A percentile compares a stretch with the other conserved stretches of the same genome.
These are phyloP conservation scores for Zoanthus solanderi DNA, from an alignment of 92 coral and sea anemone genomes.

Conservation along the genomic window DNA sequence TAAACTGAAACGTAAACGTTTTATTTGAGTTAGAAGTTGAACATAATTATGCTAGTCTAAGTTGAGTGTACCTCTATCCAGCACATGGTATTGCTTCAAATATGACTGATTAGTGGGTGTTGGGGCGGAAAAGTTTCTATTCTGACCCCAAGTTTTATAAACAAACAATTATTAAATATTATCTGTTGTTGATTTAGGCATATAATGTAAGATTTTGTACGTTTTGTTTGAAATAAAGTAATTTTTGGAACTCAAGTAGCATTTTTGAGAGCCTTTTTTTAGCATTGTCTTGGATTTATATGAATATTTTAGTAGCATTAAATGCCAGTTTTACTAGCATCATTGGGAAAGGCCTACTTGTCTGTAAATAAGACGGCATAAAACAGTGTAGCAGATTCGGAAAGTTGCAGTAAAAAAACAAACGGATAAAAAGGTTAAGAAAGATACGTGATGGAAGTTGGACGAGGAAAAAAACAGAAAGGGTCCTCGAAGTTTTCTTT, in stretches of 20 bases:
- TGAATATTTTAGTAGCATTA: not conserved
- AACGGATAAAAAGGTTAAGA: no score
- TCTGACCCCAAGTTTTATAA: conserved; percentile 64
- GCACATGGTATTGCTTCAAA: conserved; percentile 61
- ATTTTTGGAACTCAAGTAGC: conserved; percentile 22
- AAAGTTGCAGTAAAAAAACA: no score
- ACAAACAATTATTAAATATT: conserved; percentile 63
- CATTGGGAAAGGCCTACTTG: no score
- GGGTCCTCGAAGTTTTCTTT: no score
- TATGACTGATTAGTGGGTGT: conserved; percentile 59
- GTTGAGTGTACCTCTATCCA: conserved; percentile 50
- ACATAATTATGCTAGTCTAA: conserved; percentile 59
- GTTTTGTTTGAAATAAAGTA: conserved; percentile 15
- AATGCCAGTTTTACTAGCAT: no score
- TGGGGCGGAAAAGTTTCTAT: conserved; percentile 58
- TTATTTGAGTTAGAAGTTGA: conserved; percentile 60
- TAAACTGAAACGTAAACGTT: conserved; percentile 13
- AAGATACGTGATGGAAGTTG: no score
- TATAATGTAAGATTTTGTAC: conserved; percentile 59
- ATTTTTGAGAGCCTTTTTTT: conserved; percentile 10
- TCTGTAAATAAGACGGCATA: no score
- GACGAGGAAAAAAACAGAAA: no score
- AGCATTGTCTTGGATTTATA: conserved; percentile 11
- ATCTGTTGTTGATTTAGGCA: conserved; percentile 66
- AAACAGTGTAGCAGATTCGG: no score